phyloP scores from a whole-genome alignment of 2,888 invertebrate species.

The Alitta virens region DNA sequence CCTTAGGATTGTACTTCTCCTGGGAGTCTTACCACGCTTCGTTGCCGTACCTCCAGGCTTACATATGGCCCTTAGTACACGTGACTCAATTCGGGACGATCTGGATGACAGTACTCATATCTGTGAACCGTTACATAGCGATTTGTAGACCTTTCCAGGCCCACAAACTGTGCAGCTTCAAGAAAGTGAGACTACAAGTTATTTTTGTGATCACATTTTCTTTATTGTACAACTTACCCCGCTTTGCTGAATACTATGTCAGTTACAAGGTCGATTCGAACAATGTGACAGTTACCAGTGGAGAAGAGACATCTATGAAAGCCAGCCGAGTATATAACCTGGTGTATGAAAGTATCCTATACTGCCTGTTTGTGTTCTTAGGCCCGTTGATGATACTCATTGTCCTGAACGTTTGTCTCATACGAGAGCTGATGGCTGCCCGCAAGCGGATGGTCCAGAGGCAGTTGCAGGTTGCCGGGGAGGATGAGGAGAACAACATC shows the following conservation, averaged over 20 bases:
- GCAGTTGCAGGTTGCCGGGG: conserved; percentile 21
- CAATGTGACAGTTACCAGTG: conserved; percentile 1
- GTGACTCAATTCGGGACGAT: conserved; percentile 31
- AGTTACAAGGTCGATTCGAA: conserved; percentile 4
- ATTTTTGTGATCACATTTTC: conserved; percentile 15
- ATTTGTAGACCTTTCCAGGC: conserved; percentile 33
- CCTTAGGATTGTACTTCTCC: conserved; percentile 18
- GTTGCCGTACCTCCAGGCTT: conserved; percentile 21
- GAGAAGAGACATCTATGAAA: conserved; percentile 12
- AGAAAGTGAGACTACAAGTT: conserved; percentile 25
- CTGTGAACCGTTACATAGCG: conserved; percentile 33
- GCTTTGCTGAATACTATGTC: conserved; percentile 27
- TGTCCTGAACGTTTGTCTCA: conserved; percentile 27
- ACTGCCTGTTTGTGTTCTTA: conserved; percentile 30
- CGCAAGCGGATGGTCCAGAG: conserved; percentile 23
- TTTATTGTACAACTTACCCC: conserved; percentile 29
- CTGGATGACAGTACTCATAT: conserved; percentile 34
- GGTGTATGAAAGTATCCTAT: conserved; percentile 30
- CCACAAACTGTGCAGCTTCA: conserved; percentile 24
- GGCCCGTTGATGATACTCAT: conserved; percentile 31
- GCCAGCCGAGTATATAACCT: conserved; percentile 22
- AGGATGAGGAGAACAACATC: conserved; percentile 29
- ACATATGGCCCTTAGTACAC: conserved; percentile 31
- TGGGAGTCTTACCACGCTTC: conserved; percentile 7
- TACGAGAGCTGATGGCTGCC: conserved; percentile 25